Conservation (phyloP, 2,113 vertebrate species). For the Malurus elegans region DNA sequence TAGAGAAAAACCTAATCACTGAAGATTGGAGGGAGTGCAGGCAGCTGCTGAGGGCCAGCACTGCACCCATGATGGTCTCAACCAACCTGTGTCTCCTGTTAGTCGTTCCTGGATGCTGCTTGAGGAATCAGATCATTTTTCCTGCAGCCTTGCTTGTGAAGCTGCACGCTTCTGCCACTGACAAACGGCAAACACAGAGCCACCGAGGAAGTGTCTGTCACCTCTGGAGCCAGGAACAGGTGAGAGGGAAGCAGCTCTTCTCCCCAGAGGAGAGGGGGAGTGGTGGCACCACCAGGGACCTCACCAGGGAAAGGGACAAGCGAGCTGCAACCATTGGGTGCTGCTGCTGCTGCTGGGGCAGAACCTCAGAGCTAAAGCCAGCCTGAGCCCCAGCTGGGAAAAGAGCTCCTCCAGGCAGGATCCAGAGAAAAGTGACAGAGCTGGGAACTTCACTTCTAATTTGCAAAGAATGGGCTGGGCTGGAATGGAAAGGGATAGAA, state of each 20-base stretch:
- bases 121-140: fast-evolving
- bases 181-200: fast-evolving
- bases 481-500: not conserved
- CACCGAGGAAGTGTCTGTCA: fast-evolving
- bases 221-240: not conserved
- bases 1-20: not conserved
- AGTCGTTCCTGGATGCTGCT: not conserved
- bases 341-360: not conserved
- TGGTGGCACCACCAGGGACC: not conserved
- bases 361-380: not conserved
- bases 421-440: not conserved
- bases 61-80: fast-evolving
- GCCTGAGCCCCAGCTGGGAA: not conserved
- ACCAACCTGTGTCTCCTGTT: fast-evolving
- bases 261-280: not conserved
- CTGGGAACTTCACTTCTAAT: not conserved
- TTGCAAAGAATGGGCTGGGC: not conserved
- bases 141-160: not conserved
- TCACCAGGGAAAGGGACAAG: not conserved
- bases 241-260: not conserved
- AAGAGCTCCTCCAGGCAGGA: not conserved
- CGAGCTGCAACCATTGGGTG: fast-evolving
- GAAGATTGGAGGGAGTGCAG: not conserved
- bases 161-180: not conserved
- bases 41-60: not conserved